Evolutionary conservation across 2,113 vertebrate species (phyloP).

Genomic region (Tyrannus savana): DNA sequence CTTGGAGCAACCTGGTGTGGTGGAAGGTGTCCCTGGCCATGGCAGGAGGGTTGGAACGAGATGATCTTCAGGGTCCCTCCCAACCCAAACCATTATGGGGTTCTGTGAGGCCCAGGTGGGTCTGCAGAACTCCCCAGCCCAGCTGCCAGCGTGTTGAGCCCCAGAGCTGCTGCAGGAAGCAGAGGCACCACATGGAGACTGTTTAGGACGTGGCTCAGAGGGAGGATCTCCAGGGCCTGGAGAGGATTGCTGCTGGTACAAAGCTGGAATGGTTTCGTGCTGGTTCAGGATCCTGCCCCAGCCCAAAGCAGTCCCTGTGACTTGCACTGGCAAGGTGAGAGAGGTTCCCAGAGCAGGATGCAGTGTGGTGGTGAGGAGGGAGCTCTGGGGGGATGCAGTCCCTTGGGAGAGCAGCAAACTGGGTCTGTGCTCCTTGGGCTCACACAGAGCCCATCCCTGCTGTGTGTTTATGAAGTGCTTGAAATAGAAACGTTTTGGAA

Average conservation of each 20-base stretch:
- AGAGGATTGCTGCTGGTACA: background rate
- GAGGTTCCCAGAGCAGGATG: background rate
- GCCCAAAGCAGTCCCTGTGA: background rate
- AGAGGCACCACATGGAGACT: background rate
- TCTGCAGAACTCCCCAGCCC: background rate
- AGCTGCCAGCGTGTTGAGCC: background rate
- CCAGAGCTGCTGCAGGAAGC: background rate
- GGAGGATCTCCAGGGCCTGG: accelerated
- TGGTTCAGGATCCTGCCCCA: background rate
- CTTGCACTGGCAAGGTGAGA: background rate
- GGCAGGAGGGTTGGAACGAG: background rate
- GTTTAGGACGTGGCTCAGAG: accelerated
- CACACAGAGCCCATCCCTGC: background rate
- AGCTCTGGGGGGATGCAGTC: background rate
- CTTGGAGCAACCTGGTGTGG: background rate
- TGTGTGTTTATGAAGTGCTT: background rate
- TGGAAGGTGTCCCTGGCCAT: background rate
- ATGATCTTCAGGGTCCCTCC: background rate
- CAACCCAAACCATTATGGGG: background rate
- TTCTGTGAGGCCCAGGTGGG: background rate
- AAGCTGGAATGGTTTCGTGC: background rate
- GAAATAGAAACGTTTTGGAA: conserved; percentile 5
- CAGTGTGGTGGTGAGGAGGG: background rate
- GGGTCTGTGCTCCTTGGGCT: background rate
- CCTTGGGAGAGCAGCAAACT: background rate